These are phyloP conservation scores for Pelochelys cantorii DNA, from an alignment of 2,797 vertebrate genomes.

Conservation along the genomic window DNA sequence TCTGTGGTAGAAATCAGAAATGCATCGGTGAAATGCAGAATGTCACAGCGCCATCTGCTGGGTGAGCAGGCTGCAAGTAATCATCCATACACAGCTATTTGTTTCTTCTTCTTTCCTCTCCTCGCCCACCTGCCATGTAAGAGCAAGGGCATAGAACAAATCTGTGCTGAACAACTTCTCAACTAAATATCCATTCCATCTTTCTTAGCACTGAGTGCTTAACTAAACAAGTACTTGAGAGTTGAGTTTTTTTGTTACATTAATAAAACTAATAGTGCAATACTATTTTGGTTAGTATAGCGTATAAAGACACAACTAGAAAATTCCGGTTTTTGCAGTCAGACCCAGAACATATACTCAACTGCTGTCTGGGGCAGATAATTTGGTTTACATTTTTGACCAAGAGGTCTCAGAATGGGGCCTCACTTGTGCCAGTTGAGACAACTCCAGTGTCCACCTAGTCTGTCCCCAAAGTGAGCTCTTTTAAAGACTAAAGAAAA, in stretches of 20 bases:
- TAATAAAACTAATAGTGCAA: no score
- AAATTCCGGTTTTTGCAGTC: neutral
- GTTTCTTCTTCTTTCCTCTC: no score
- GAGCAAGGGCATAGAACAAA: neutral
- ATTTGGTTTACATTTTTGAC: neutral
- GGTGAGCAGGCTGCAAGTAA: neutral
- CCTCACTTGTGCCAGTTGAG: neutral
- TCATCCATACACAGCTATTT: neutral
- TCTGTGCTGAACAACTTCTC: neutral
- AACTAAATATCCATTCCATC: neutral
- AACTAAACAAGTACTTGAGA: neutral
- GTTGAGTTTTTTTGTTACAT: neutral
- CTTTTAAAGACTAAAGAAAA: neutral
- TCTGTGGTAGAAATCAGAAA: accelerated
- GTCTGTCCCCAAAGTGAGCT: neutral
- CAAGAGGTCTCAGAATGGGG: neutral
- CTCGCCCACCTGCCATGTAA: neutral
- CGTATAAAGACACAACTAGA: no score
- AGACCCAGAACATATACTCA: neutral
- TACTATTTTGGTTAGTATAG: no score
- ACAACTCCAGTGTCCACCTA: neutral
- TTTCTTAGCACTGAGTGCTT: neutral
- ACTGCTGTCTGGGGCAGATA: neutral
- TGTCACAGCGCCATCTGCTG: neutral
- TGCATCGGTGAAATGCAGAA: neutral